Percentiles rank a stretch among this genome's conserved stretches.
Conservation (phyloP, 2,113 vertebrate species). For the Oreochromis spilurus region DNA sequence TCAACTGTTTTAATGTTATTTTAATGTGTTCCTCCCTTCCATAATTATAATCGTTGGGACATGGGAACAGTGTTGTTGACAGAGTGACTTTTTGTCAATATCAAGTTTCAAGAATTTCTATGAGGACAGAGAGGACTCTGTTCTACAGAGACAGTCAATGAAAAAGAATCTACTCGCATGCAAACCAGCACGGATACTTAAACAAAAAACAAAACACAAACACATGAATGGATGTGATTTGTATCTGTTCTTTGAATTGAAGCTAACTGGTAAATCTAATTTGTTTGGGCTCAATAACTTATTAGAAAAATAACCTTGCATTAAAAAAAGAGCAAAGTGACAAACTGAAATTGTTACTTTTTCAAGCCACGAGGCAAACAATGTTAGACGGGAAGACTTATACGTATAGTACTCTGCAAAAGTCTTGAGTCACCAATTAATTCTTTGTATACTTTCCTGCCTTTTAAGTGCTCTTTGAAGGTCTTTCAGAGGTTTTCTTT, state of each 20-base stretch:
- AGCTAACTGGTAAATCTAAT: background rate
- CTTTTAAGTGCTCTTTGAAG: background rate
- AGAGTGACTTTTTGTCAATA: constrained; percentile 5
- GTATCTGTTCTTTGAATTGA: background rate
- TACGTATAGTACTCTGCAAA: background rate
- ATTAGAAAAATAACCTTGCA: background rate
- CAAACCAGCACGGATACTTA: background rate
- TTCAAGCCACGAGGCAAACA: background rate
- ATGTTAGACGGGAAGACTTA: background rate
- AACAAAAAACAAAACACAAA: background rate
- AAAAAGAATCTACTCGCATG: background rate
- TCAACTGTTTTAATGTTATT: constrained; percentile 13
- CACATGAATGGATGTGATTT: background rate
- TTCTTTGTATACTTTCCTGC: background rate
- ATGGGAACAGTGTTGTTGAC: constrained; percentile 6
- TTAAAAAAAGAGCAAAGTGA: background rate
- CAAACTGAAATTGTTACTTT: background rate
- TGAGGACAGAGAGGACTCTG: background rate
- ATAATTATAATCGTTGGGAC: background rate
- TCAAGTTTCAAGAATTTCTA: background rate
- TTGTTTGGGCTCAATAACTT: background rate
- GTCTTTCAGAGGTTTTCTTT: background rate
- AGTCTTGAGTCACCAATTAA: background rate
- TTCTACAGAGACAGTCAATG: background rate
- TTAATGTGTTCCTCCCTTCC: constrained; percentile 1